These are phyloP conservation scores for Chrysodeixis includens DNA, from an alignment of 2,888 invertebrate genomes.

Conservation along the genomic window DNA sequence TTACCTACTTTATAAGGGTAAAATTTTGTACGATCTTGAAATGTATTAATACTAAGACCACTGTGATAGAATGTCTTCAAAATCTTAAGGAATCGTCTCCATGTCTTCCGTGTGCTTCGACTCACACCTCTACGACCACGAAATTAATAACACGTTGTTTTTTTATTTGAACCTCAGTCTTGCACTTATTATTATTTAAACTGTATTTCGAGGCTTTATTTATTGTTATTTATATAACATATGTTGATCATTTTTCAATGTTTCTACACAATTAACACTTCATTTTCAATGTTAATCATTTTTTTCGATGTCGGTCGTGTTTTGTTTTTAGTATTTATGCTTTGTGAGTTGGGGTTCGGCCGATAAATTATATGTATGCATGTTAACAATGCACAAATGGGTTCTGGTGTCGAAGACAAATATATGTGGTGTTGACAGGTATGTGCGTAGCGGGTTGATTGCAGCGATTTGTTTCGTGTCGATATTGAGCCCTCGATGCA, in stretches of 20 bases:
- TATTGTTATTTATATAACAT: conserved; percentile 89
- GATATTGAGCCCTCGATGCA: not conserved
- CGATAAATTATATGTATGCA: conserved; percentile 70
- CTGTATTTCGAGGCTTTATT: conserved; percentile 87
- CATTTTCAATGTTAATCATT: conserved; percentile 85
- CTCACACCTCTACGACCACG: conserved; percentile 86
- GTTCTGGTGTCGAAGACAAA: conserved; percentile 59
- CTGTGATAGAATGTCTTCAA: no score
- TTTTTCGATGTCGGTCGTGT: conserved; percentile 74
- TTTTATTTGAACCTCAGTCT: conserved; percentile 86
- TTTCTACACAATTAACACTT: conserved; percentile 89
- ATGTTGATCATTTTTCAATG: conserved; percentile 89
- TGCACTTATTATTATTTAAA: conserved; percentile 89
- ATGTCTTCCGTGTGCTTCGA: conserved; percentile 70
- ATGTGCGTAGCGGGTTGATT: conserved; percentile 36
- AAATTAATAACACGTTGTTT: conserved; percentile 89
- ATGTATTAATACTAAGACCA: no score
- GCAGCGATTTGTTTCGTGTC: conserved; percentile 23
- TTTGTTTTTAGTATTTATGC: conserved; percentile 77
- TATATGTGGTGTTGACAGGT: conserved; percentile 39
- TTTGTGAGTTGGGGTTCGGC: conserved; percentile 63
- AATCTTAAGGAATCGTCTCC: conserved; percentile 64
- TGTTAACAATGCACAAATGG: conserved; percentile 71
- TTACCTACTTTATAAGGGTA: no score
- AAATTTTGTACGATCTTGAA: no score